These are phyloP conservation scores for Macropus fuliginosus DNA, from an alignment of 2,797 vertebrate species.

Conservation along the genomic window DNA sequence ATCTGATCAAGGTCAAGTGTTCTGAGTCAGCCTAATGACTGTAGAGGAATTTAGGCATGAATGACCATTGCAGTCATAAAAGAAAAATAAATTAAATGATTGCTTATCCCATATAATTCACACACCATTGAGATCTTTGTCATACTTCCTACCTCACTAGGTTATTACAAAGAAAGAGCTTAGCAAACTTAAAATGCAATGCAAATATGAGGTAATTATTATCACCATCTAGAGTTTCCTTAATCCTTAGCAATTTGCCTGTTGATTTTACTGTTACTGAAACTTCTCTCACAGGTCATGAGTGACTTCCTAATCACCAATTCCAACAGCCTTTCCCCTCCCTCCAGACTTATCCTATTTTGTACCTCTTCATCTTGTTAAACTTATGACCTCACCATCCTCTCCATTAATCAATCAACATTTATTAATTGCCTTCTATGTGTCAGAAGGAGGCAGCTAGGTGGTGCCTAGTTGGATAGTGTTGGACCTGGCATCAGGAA, in stretches of 20 bases:
- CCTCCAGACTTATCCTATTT: background rate
- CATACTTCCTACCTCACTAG: background rate
- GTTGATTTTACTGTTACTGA: background rate
- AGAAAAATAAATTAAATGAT: background rate
- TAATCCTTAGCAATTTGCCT: background rate
- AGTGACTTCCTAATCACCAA: background rate
- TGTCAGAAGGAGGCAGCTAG: background rate
- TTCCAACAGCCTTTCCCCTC: background rate
- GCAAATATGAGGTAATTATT: background rate
- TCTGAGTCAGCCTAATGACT: background rate
- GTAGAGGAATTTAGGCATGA: background rate
- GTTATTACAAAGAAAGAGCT: background rate
- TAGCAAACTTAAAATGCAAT: background rate
- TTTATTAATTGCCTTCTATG: background rate
- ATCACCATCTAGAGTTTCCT: background rate
- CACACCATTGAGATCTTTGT: background rate
- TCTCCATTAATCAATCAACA: background rate
- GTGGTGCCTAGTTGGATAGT: background rate
- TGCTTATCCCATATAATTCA: background rate
- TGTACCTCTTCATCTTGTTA: background rate
- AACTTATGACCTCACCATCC: background rate
- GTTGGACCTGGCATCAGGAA: background rate
- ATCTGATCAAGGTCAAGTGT: background rate
- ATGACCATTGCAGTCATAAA: background rate
- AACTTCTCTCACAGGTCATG: background rate